Conservation (phyloP, 2,113 vertebrate genomes). For the Anseranas semipalmata region DNA sequence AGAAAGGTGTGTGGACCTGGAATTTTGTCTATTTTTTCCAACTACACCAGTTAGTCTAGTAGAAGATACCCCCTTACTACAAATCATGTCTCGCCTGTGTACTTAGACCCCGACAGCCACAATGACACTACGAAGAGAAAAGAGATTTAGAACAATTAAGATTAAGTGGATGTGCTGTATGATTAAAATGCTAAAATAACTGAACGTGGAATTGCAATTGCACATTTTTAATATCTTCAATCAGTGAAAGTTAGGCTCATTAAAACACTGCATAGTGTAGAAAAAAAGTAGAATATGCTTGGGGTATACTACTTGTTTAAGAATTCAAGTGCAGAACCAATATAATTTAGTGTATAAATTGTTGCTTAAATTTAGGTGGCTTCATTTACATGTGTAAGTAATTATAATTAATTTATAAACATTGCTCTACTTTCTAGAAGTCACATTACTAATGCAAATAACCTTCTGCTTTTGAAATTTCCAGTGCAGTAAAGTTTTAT, state of each 20-base stretch:
- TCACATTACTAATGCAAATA: constrained; percentile 48
- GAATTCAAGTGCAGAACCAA: constrained; percentile 22
- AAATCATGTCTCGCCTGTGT: neutral
- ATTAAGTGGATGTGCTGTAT: neutral
- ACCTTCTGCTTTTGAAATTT: constrained; percentile 27
- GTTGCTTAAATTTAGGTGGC: constrained; percentile 36
- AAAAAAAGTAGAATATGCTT: neutral
- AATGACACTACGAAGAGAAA: neutral
- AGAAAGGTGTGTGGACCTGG: neutral
- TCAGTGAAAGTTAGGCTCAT: neutral
- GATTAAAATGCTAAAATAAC: constrained; percentile 22
- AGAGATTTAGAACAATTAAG: constrained; percentile 6
- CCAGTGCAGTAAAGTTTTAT: constrained; percentile 12
- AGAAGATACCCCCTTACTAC: neutral
- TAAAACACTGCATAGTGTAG: neutral
- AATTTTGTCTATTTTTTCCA: neutral
- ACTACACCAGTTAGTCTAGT: neutral
- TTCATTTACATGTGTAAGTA: constrained; percentile 57
- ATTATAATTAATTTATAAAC: constrained; percentile 59
- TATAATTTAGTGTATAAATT: neutral
- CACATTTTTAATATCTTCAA: constrained; percentile 3
- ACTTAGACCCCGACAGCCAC: neutral
- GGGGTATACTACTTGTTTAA: neutral
- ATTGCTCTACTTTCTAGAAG: constrained; percentile 48
- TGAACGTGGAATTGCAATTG: neutral